phyloP scores from a whole-genome alignment of 2,797 vertebrate genomes.

The Diglossa cyanea region DNA sequence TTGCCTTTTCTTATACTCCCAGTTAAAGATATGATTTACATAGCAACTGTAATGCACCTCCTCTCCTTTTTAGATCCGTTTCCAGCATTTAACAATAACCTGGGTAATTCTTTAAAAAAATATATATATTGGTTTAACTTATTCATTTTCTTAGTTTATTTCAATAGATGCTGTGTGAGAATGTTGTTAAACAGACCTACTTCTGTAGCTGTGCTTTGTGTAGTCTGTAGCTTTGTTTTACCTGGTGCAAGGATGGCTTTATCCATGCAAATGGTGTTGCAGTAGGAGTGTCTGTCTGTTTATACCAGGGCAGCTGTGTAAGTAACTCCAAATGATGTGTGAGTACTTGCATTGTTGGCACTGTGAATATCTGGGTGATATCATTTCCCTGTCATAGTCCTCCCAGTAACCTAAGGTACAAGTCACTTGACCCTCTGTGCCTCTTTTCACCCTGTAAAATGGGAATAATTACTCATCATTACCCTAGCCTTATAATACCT shows the following conservation, averaged over 20 bases:
- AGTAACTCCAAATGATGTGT: background rate
- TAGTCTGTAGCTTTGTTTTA: background rate
- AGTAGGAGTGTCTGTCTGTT: background rate
- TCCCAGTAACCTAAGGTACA: background rate
- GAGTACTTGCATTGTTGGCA: background rate
- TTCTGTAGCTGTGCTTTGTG: background rate
- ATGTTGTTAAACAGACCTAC: background rate
- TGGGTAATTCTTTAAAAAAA: background rate
- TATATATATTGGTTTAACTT: background rate
- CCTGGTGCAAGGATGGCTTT: background rate
- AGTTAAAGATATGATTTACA: background rate
- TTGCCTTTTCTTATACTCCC: background rate
- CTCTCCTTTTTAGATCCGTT: background rate
- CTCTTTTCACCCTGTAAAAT: background rate
- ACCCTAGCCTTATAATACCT: background rate
- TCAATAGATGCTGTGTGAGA: background rate
- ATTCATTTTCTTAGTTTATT: background rate
- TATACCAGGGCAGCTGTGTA: background rate
- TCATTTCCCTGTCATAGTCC: background rate
- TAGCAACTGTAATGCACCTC: background rate
- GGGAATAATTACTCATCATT: constrained; percentile 23
- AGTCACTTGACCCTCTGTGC: constrained; percentile 13
- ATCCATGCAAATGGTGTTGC: background rate
- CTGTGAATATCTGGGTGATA: background rate
- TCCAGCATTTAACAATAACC: background rate